Conservation (phyloP, 2,888 invertebrate genomes). For the Fragum whitleyi region DNA sequence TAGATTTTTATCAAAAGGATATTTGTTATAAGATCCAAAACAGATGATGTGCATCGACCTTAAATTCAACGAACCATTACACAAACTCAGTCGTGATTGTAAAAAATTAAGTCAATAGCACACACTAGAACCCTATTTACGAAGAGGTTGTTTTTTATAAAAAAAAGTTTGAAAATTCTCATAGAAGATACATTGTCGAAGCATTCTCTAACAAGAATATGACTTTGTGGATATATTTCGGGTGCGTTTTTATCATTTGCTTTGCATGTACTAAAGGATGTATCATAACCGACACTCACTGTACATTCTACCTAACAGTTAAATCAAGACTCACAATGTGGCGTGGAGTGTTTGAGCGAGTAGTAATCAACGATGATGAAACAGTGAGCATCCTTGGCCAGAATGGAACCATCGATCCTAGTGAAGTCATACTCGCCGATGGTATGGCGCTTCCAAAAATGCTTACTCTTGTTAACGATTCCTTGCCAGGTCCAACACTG, state of each 20-base stretch:
- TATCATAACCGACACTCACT: constrained; percentile 1
- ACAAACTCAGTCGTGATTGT: no score
- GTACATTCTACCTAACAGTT: constrained; percentile 36
- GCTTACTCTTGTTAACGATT: constrained; percentile 66
- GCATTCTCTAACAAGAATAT: no score
- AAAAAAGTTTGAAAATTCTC: no score
- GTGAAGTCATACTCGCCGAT: constrained; percentile 65
- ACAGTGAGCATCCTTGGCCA: constrained; percentile 11
- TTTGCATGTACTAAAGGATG: neutral
- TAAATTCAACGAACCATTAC: no score
- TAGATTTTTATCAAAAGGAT: no score
- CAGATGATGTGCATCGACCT: no score
- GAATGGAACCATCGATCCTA: constrained; percentile 20
- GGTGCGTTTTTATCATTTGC: neutral
- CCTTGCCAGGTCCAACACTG: constrained; percentile 71
- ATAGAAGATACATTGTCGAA: no score
- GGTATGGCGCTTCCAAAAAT: constrained; percentile 52
- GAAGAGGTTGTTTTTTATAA: no score
- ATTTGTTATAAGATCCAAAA: no score
- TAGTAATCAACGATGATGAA: constrained; percentile 32
- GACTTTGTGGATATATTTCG: neutral
- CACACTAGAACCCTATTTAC: no score
- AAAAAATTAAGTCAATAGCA: no score
- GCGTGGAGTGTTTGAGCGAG: constrained; percentile 16
- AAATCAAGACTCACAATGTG: constrained; percentile 52